Base-by-base conservation (phyloP, 2,888 invertebrate genomes). In the Dascillus cervinus region DNA sequence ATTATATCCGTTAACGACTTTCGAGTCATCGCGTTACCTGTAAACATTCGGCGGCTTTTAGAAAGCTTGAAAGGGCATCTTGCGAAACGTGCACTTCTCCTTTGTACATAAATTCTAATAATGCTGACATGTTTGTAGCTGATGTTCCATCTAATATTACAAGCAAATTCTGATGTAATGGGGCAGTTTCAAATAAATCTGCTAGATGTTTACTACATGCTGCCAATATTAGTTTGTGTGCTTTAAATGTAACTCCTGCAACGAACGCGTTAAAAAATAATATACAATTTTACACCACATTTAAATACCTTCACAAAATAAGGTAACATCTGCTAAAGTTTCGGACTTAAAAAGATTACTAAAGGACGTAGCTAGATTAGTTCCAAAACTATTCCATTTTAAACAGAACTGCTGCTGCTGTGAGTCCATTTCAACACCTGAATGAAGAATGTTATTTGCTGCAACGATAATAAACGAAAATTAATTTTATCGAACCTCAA, bases 321-420 rank as follows among this genome's bases (percentile, higher is more conserved):
- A 73, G 59, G 87, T 90, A 66, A 90, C 89, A 74, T 90, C 90
- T 56, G 89, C 86, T 60, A 90, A 76, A 66, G 85, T 84, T 75
- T 90, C 89, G 62, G 88, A 88, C 73, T 88, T 89, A 77, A 88
- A 89, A 62, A 90, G 75, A 71, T 86, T 88, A 62, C 88, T 87
- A 72, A 89, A 90, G 56, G 89, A 86, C 56, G 87, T 86, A 57
- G 89, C 88, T 70, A 90, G 75, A 73, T 90, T 90, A 61, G 84
- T 87, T 66, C 89, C 89, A 70, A 89, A 90, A 74, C 88, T 89
- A 79, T 89, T 90, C 90, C 90, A 90, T 77, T 90, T 89, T 60
- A 90, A 77, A 75, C 89, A 89, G 73, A 89, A 90, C 73, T 90
- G 89, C 71, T 89, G 90, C 75, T 89, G 88, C 53, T 62, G 62